Percentiles rank a stretch among this genome's conserved stretches.
phyloP scores from a whole-genome alignment of 2,888 invertebrate species.

The Polyommatus icarus region DNA sequence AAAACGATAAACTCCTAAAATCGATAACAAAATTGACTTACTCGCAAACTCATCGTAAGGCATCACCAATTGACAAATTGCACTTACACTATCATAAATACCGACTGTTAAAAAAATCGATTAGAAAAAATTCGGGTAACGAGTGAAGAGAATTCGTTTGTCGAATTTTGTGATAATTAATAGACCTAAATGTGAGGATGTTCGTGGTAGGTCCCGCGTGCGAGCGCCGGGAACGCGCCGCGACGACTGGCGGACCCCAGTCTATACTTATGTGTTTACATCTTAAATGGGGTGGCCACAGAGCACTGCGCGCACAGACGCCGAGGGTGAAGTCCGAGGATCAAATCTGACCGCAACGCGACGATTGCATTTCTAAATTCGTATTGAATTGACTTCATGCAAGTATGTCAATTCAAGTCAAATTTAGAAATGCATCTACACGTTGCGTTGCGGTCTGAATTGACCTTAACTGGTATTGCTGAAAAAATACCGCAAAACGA shows the following conservation, averaged over 20 bases:
- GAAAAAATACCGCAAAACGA: background rate
- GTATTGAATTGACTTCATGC: no score
- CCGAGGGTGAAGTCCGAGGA: background rate
- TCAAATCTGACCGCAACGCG: no score
- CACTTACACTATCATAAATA: conserved; percentile 30
- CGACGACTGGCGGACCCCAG: conserved; percentile 62
- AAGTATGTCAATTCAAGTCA: no score
- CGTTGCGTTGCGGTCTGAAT: no score
- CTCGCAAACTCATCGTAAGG: conserved; percentile 40
- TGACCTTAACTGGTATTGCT: no score
- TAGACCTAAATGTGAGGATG: conserved; percentile 38
- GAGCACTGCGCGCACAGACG: conserved; percentile 48
- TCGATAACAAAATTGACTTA: conserved; percentile 37
- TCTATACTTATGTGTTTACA: conserved; percentile 76
- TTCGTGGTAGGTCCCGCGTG: conserved; percentile 49
- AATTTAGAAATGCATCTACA: no score
- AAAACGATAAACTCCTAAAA: conserved; percentile 26
- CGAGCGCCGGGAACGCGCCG: conserved; percentile 63
- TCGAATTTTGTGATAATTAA: conserved; percentile 38
- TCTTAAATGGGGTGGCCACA: conserved; percentile 72
- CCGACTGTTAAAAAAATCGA: conserved; percentile 30
- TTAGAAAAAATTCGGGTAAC: conserved; percentile 25
- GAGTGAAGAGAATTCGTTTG: conserved; percentile 29
- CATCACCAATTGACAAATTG: conserved; percentile 40
- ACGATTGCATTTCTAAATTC: no score